Percentiles rank a stretch among this genome's conserved stretches.
Conservation (phyloP, 2,888 invertebrate genomes). For the Hoplodrina ambigua region DNA sequence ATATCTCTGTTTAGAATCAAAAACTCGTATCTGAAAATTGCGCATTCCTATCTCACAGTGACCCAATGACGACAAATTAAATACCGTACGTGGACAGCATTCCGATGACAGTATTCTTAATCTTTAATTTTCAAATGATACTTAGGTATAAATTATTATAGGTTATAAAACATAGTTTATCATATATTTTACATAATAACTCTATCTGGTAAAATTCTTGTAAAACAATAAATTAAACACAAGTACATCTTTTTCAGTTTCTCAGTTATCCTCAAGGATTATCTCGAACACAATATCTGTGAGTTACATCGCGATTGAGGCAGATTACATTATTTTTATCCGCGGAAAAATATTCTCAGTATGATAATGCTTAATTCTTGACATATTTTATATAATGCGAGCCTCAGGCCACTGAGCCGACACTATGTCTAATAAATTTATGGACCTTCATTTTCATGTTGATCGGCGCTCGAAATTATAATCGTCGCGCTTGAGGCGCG, state of each 20-base stretch:
- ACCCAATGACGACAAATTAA: slow-evolving; percentile 61
- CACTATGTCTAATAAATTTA: slow-evolving; percentile 91
- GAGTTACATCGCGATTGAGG: slow-evolving; percentile 51
- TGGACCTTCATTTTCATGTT: slow-evolving; percentile 89
- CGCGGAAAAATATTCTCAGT: slow-evolving; percentile 81
- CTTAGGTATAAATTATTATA: neutral
- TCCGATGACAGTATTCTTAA: slow-evolving; percentile 13
- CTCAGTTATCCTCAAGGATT: slow-evolving; percentile 17
- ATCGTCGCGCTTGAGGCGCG: slow-evolving; percentile 87
- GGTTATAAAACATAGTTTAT: neutral
- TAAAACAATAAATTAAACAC: slow-evolving; percentile 19
- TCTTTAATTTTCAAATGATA: slow-evolving; percentile 34
- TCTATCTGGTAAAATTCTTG: neutral
- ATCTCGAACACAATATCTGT: slow-evolving; percentile 47
- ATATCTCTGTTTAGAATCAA: slow-evolving; percentile 87
- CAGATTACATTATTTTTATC: slow-evolving; percentile 74
- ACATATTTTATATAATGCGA: slow-evolving; percentile 89
- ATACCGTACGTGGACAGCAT: slow-evolving; percentile 32
- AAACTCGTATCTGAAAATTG: slow-evolving; percentile 80
- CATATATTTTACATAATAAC: neutral
- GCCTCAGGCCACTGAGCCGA: slow-evolving; percentile 86
- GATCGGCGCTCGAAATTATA: slow-evolving; percentile 90
- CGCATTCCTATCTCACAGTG: slow-evolving; percentile 72
- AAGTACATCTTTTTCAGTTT: slow-evolving; percentile 13
- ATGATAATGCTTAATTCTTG: slow-evolving; percentile 90